These are phyloP conservation scores for Salarias fasciatus DNA, from an alignment of 2,797 vertebrate species.

Conservation along the genomic window DNA sequence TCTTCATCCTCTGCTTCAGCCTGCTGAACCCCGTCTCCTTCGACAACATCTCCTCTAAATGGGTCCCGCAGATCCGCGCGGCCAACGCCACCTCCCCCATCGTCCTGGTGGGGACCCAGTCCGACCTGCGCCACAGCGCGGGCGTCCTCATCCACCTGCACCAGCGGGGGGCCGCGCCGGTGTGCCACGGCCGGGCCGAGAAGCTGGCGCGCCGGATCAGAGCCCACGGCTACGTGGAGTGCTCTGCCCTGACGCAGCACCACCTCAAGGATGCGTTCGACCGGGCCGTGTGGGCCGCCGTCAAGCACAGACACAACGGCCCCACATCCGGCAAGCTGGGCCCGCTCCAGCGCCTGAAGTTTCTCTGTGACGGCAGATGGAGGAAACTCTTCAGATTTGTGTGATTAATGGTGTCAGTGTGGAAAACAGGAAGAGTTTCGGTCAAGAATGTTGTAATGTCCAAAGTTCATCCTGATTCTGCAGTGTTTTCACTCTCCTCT, in stretches of 20 bases:
- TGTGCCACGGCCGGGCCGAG: conserved; percentile 83
- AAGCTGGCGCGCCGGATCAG: conserved; percentile 89
- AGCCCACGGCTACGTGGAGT: conserved; percentile 91
- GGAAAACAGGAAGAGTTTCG: too few species aligned
- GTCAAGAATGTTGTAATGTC: too few species aligned
- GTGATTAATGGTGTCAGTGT: conserved; percentile 53
- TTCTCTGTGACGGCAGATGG: conserved; percentile 89
- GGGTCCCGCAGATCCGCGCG: conserved; percentile 93
- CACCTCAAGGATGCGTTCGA: conserved; percentile 96
- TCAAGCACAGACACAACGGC: conserved; percentile 85
- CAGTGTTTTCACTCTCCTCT: conserved; percentile 9
- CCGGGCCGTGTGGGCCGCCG: conserved; percentile 89
- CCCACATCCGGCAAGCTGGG: conserved; percentile 85
- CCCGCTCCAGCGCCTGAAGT: conserved; percentile 87
- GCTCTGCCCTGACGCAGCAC: conserved; percentile 94
- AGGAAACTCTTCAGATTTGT: conserved; percentile 92
- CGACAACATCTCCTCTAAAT: conserved; percentile 92
- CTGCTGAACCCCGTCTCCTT: conserved; percentile 94
- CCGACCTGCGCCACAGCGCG: conserved; percentile 89
- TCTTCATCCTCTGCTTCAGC: conserved; percentile 97
- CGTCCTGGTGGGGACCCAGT: conserved; percentile 92
- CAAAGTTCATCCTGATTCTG: too few species aligned
- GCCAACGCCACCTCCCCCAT: conserved; percentile 88
- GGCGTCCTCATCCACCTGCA: conserved; percentile 90
- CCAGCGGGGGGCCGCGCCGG: conserved; percentile 82